Conservation (phyloP, 2,797 vertebrate species). For the Podarcis lilfordi region DNA sequence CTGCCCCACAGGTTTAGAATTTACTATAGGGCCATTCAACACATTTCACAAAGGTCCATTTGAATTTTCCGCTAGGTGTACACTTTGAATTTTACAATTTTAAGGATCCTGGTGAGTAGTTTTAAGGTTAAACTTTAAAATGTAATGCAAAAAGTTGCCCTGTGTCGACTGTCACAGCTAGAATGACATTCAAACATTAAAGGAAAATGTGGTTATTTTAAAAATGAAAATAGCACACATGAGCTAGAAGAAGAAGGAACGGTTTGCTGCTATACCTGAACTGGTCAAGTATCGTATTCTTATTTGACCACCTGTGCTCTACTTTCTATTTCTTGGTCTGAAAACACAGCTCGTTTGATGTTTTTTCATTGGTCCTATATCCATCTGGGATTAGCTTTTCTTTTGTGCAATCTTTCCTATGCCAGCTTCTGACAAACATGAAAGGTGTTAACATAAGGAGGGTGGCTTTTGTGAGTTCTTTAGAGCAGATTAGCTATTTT, state of each 20-base stretch:
- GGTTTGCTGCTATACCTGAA: background rate
- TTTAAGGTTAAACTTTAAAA: too few species aligned
- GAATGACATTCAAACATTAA: too few species aligned
- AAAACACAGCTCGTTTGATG: background rate
- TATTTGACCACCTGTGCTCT: background rate
- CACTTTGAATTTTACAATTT: too few species aligned
- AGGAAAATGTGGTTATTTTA: too few species aligned
- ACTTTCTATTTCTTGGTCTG: background rate
- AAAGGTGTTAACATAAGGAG: slow-evolving; percentile 7
- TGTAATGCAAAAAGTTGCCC: too few species aligned
- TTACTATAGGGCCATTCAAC: background rate
- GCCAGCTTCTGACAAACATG: slow-evolving; percentile 13
- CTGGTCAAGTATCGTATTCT: background rate
- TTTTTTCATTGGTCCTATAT: background rate
- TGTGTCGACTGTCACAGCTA: too few species aligned
- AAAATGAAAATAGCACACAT: too few species aligned
- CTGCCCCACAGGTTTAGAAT: background rate
- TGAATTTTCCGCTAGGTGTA: too few species aligned
- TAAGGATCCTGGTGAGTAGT: too few species aligned
- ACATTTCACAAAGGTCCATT: too few species aligned
- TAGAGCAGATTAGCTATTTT: slow-evolving; percentile 21
- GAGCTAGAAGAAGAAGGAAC: background rate
- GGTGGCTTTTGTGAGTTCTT: background rate
- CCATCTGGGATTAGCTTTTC: background rate
- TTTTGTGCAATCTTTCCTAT: background rate